phyloP scores from a whole-genome alignment of 2,888 invertebrate genomes.

The Latheticus oryzae region DNA sequence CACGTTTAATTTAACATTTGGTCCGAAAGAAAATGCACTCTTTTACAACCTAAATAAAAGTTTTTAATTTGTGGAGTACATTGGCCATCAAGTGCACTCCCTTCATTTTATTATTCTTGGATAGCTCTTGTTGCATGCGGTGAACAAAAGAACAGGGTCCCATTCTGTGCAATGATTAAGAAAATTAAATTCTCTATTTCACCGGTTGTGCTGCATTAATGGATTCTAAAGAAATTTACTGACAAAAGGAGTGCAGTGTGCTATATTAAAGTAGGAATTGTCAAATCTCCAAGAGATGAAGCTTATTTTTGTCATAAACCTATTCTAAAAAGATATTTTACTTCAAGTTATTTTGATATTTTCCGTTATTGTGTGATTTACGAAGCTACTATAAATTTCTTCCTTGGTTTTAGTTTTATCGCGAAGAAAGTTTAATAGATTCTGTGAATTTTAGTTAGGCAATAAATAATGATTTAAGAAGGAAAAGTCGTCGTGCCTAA shows the following conservation, averaged over 20 bases:
- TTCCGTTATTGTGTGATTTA: background rate
- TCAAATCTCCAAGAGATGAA: too few species aligned
- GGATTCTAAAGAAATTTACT: background rate
- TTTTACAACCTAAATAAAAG: conserved; percentile 26
- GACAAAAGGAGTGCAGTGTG: too few species aligned
- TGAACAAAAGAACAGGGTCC: conserved; percentile 2
- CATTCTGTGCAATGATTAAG: conserved; percentile 19
- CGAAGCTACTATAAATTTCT: conserved; percentile 18
- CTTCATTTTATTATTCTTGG: conserved; percentile 7
- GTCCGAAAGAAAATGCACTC: conserved; percentile 6
- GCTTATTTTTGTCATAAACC: too few species aligned
- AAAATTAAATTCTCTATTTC: conserved; percentile 9
- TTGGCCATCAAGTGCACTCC: conserved; percentile 9
- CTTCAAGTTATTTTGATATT: too few species aligned
- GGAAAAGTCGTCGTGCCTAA: conserved; percentile 14
- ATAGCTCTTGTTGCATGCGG: conserved; percentile 10
- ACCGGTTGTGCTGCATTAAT: conserved; percentile 2
- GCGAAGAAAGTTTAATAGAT: conserved; percentile 25
- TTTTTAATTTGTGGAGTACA: conserved; percentile 30
- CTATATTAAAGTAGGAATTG: background rate
- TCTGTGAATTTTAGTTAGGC: conserved; percentile 16
- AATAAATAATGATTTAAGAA: conserved; percentile 33
- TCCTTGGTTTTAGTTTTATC: conserved; percentile 15
- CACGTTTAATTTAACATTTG: conserved; percentile 42
- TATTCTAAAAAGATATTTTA: too few species aligned